Evolutionary conservation across 2,797 vertebrate species (phyloP).

Genomic region (Etheostoma nigrum): DNA sequence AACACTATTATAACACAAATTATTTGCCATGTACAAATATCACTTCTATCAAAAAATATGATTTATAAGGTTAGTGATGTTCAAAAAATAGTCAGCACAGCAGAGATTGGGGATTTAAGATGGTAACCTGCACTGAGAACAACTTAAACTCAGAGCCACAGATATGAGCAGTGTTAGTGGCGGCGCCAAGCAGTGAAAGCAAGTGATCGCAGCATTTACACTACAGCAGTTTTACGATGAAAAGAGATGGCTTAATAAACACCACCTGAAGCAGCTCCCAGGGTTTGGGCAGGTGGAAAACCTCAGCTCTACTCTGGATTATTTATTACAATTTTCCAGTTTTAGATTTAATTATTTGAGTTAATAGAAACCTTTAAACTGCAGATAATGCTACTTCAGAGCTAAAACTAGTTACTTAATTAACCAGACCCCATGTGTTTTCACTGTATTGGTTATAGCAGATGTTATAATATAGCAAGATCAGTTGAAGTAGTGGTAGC

Average conservation of each 20-base stretch:
- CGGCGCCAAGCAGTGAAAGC: neutral
- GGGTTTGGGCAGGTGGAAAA: neutral
- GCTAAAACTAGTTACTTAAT: neutral
- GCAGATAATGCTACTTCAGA: neutral
- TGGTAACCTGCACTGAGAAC: neutral
- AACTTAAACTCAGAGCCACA: neutral
- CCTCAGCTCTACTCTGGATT: too few relatives aligned
- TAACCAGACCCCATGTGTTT: neutral
- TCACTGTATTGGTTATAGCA: neutral
- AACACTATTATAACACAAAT: too few relatives aligned
- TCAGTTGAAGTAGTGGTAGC: neutral
- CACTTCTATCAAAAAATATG: too few relatives aligned
- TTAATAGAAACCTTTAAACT: neutral
- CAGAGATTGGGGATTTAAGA: too few relatives aligned
- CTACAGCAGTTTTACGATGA: neutral
- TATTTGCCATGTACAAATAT: too few relatives aligned
- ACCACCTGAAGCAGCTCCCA: neutral
- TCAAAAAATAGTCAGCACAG: too few relatives aligned
- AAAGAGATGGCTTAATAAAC: neutral
- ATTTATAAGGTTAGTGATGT: too few relatives aligned
- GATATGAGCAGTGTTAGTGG: too few relatives aligned
- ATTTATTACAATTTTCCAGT: too few relatives aligned
- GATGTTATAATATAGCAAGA: neutral
- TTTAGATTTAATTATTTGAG: neutral
- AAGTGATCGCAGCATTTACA: neutral